Conservation (phyloP, 2,113 vertebrate species). For the Etheostoma cragini region DNA sequence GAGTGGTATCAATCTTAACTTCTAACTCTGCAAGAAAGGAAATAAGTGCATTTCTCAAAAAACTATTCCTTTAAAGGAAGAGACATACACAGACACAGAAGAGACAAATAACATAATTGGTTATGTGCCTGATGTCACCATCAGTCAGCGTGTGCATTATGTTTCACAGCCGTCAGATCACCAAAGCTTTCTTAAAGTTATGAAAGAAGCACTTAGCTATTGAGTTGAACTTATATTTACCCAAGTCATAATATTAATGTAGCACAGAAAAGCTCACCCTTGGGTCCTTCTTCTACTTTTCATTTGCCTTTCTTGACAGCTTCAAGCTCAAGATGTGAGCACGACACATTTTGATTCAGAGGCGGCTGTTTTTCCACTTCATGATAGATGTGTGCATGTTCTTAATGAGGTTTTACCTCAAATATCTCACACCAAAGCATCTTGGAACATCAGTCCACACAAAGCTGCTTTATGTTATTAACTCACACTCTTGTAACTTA, state of each 20-base stretch:
- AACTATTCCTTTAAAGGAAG: conserved; percentile 16
- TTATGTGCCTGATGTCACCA: conserved; percentile 26
- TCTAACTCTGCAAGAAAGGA: conserved; percentile 4
- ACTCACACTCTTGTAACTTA: not conserved
- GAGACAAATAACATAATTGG: conserved; percentile 8
- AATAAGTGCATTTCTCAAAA: conserved; percentile 8
- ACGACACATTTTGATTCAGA: conserved; percentile 32
- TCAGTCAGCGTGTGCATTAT: conserved; percentile 27
- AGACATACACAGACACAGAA: not conserved
- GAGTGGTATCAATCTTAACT: not conserved
- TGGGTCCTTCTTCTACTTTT: conserved; percentile 17
- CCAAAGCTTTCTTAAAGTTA: conserved; percentile 51
- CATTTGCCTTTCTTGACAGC: conserved; percentile 45
- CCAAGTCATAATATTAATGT: conserved; percentile 59
- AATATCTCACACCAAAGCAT: conserved; percentile 59
- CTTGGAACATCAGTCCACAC: conserved; percentile 12
- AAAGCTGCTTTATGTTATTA: conserved; percentile 27
- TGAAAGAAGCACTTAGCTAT: conserved; percentile 32
- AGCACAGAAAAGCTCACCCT: conserved; percentile 59
- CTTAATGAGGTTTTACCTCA: conserved; percentile 26
- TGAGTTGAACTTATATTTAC: conserved; percentile 18
- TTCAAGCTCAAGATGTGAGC: conserved; percentile 44
- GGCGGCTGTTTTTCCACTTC: conserved; percentile 53
- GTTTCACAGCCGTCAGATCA: conserved; percentile 23
- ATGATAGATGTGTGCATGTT: conserved; percentile 30